Base-by-base conservation (phyloP, 2,113 vertebrate genomes). In the Clinocottus analis region DNA sequence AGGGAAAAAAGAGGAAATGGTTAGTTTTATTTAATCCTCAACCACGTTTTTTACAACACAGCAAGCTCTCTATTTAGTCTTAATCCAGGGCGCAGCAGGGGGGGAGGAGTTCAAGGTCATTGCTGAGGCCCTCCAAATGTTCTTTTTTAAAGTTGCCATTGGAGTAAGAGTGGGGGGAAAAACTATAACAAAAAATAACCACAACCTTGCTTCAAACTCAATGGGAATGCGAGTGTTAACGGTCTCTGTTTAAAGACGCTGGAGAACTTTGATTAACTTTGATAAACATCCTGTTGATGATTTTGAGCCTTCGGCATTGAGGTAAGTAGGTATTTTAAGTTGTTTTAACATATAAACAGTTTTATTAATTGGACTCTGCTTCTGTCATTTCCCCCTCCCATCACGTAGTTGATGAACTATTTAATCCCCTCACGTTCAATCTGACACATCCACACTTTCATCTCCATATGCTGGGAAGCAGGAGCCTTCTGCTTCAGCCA, bases 301-400 rank as follows among this genome's bases (percentile, higher is more conserved):
- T 60, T 69, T 31, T 80, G 60, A 58, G 37, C 27, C 78, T 45
- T 82, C 75, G 72, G 72, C 65, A 41, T 82, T 61, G 67, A 84
- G 92, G 91, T 92, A 92, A 92, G 91, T 93, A 73, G 74, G 10
- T 56, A 33, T 79, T 81, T 81, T 77, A 56, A 83, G 53, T 74
- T 81, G 53, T 74, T 81, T 31, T 31, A 31, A 23, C 37, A 62
- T 53, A 39, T 74, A 41, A 58, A 69, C 47, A 19, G 55, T 53
- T 7, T 41, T 13, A 31, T 69, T 67, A 69, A 74, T 75, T 23
- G 33, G 59, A 79, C 70, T 43, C 21, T 69, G 31, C 43, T 68
- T 63, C 49, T 66, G 27, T 72, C 5, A 67, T 59, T 17, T n/a
- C 3, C 21, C 11, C n/a, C 4, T 17, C 11, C 43, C 43, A 37